phyloP scores from a whole-genome alignment of 1,140 invertebrate genomes.

The Rhyacophila brunnea region DNA sequence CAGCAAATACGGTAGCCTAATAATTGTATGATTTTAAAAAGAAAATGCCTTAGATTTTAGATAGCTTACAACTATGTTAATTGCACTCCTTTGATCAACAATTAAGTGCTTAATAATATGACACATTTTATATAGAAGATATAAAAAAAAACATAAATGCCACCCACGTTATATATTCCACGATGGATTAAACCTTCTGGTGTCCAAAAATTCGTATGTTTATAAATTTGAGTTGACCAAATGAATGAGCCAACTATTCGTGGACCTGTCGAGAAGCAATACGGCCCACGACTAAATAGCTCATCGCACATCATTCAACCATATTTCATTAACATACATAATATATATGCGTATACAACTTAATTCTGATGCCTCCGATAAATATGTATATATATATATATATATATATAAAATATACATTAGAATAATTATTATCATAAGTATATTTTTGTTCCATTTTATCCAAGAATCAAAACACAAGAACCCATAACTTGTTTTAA shows the following conservation, averaged over 20 bases:
- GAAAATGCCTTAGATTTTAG: background rate
- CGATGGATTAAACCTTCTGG: background rate
- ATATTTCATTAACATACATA: background rate
- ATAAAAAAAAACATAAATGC: background rate
- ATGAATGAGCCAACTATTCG: conserved; percentile 23
- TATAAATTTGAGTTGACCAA: conserved; percentile 6
- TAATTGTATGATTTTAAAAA: too few relatives aligned
- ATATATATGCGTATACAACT: too few relatives aligned
- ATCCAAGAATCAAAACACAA: conserved; percentile 29
- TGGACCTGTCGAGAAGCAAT: conserved; percentile 37
- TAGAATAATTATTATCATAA: too few relatives aligned
- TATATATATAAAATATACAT: too few relatives aligned
- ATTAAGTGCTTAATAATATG: background rate
- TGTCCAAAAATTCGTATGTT: conserved; percentile 10
- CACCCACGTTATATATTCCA: background rate
- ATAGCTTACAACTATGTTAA: background rate
- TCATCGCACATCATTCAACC: conserved; percentile 11
- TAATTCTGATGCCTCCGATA: too few relatives aligned
- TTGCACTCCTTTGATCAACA: background rate
- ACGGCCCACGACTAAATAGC: conserved; percentile 31
- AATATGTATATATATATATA: too few relatives aligned
- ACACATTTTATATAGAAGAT: too few relatives aligned
- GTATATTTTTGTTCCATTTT: conserved; percentile 11
- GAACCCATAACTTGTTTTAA: conserved; percentile 11
- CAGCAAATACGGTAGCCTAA: too few relatives aligned